Conservation (phyloP, 2,797 vertebrate species). For the Lates japonicus region DNA sequence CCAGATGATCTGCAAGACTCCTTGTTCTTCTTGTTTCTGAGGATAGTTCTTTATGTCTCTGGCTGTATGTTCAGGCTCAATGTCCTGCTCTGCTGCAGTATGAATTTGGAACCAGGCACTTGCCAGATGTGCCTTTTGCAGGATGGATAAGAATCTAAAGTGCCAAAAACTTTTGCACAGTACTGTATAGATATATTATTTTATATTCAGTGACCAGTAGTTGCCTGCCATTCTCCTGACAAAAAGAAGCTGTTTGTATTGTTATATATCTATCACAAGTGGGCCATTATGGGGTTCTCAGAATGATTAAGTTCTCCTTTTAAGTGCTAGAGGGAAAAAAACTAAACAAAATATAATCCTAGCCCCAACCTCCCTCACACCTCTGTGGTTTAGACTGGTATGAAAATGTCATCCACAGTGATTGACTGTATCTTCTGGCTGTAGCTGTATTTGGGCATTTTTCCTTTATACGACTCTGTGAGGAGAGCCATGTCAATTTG, state of each 20-base stretch:
- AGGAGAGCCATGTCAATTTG: not conserved
- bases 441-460: not conserved
- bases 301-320: not conserved
- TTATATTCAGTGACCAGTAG: not conserved
- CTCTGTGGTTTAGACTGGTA: not conserved
- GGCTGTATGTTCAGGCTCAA: not conserved
- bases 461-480: not conserved
- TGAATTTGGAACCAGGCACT: not conserved
- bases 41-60: not conserved
- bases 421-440: conserved; percentile 8
- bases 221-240: not conserved
- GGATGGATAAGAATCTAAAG: not conserved
- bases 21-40: not conserved
- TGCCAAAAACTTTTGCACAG: not conserved
- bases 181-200: not conserved
- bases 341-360: conserved; percentile 7
- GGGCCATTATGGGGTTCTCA: not conserved
- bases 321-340: not conserved
- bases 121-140: not conserved
- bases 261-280: not conserved
- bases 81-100: not conserved
- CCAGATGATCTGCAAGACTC: not conserved
- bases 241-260: conserved; percentile 5
- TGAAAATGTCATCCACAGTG: conserved; percentile 26
- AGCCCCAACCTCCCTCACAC: not conserved